A percentile compares a stretch with the other conserved stretches of the same genome.
phyloP scores from a whole-genome alignment of 1,140 invertebrate species.

The Caenorhabditis latens region DNA sequence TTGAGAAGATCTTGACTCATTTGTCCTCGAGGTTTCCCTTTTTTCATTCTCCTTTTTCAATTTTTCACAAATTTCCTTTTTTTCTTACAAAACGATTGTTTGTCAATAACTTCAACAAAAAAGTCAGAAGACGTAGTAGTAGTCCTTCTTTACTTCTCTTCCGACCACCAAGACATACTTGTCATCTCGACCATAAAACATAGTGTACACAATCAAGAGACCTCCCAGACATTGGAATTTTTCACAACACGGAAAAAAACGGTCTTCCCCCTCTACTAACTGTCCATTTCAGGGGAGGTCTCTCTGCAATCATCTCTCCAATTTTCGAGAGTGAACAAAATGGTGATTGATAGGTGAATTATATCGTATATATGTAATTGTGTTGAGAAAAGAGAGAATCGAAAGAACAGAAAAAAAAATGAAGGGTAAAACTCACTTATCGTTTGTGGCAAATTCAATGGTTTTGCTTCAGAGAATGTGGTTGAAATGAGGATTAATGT shows the following conservation, averaged over 20 bases:
- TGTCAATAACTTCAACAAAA: slow-evolving; percentile 41
- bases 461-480: slow-evolving; percentile 14
- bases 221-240: slow-evolving; percentile 36
- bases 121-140: neutral
- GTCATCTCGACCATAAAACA: slow-evolving; percentile 46
- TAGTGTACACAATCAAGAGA: slow-evolving; percentile 34
- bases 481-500: slow-evolving; percentile 1
- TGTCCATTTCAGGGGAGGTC: too few species aligned
- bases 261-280: neutral
- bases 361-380: slow-evolving; percentile 22
- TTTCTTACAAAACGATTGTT: slow-evolving; percentile 37
- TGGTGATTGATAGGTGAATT: slow-evolving; percentile 40
- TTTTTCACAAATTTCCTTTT: neutral
- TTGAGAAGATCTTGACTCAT: neutral
- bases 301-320: neutral
- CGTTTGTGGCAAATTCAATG: slow-evolving; percentile 52
- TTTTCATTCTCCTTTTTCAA: neutral
- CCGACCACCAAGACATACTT: slow-evolving; percentile 37
- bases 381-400: neutral
- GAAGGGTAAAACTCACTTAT: slow-evolving; percentile 15
- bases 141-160: slow-evolving; percentile 1
- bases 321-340: slow-evolving; percentile 43
- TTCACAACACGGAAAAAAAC: slow-evolving; percentile 48
- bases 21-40: slow-evolving; percentile 8
- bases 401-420: neutral